phyloP scores from a whole-genome alignment of 2,888 invertebrate species.

The Drosophila limbata region DNA sequence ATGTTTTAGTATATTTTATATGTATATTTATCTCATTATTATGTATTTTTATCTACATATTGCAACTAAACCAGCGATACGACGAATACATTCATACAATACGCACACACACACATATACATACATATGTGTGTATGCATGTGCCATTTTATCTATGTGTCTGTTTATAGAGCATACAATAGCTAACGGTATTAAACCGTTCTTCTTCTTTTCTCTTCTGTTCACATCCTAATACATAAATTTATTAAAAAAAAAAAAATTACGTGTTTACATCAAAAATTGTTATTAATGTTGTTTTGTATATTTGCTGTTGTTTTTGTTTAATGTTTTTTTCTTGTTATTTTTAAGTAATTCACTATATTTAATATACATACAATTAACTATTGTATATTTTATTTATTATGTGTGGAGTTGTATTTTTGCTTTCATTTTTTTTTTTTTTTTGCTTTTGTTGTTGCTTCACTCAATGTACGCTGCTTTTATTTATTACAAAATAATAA shows the following conservation, averaged over 20 bases:
- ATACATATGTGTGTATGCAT: conserved; percentile 27
- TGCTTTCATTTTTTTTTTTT: conserved; percentile 18
- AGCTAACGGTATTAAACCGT: conserved; percentile 25
- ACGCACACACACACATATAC: conserved; percentile 17
- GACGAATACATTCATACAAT: conserved; percentile 49
- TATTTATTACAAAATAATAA: conserved; percentile 76
- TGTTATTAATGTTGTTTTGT: conserved; percentile 35
- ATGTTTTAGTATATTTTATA: background rate
- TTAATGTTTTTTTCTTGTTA: conserved; percentile 1
- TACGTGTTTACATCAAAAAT: conserved; percentile 49
- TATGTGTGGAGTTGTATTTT: conserved; percentile 32
- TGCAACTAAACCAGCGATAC: conserved; percentile 75
- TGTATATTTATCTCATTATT: conserved; percentile 13
- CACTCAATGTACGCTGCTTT: conserved; percentile 38
- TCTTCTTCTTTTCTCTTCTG: conserved; percentile 12
- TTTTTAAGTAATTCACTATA: conserved; percentile 56
- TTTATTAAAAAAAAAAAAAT: conserved; percentile 25
- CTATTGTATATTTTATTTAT: conserved; percentile 44
- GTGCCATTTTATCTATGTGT: conserved; percentile 15
- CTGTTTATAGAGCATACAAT: conserved; percentile 36
- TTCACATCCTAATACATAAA: conserved; percentile 18
- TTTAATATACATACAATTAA: conserved; percentile 55
- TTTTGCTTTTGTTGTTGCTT: conserved; percentile 25
- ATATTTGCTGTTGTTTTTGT: conserved; percentile 25
- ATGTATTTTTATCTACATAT: conserved; percentile 68